Percentiles rank a stretch among this genome's conserved stretches.
Evolutionary conservation across 2,797 vertebrate genomes (phyloP).

Genomic region (Varecia variegata): DNA sequence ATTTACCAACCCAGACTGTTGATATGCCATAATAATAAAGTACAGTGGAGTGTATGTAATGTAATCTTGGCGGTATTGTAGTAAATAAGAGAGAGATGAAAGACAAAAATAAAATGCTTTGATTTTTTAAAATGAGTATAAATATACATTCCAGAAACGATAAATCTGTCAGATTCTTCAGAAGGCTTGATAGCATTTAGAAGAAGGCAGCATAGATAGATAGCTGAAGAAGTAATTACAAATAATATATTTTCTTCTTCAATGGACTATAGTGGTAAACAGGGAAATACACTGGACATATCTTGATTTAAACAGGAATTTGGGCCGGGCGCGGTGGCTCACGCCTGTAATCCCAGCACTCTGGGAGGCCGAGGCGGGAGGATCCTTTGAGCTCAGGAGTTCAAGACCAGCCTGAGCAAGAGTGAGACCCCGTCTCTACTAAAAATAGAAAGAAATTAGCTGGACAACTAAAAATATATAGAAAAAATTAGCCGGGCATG

Average conservation of each 20-base stretch:
- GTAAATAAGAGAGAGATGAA: not conserved
- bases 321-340: not conserved
- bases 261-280: not conserved
- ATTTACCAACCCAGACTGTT: not conserved
- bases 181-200: not conserved
- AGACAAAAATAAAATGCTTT: not conserved
- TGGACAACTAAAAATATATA: too few species aligned
- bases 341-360: too few species aligned
- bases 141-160: not conserved
- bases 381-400: too few species aligned
- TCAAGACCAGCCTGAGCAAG: too few species aligned
- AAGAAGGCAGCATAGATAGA: not conserved
- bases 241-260: not conserved
- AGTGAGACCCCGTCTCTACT: too few species aligned
- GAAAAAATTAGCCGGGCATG: too few species aligned
- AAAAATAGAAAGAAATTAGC: too few species aligned
- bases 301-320: not conserved
- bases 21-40: not conserved
- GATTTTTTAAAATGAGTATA: not conserved
- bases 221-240: not conserved
- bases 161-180: not conserved
- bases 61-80: not conserved
- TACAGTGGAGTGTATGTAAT: not conserved
- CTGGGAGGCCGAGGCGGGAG: too few species aligned
- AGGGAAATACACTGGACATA: not conserved